Base-by-base conservation (phyloP, 2,888 invertebrate species). In the Spodoptera picta region DNA sequence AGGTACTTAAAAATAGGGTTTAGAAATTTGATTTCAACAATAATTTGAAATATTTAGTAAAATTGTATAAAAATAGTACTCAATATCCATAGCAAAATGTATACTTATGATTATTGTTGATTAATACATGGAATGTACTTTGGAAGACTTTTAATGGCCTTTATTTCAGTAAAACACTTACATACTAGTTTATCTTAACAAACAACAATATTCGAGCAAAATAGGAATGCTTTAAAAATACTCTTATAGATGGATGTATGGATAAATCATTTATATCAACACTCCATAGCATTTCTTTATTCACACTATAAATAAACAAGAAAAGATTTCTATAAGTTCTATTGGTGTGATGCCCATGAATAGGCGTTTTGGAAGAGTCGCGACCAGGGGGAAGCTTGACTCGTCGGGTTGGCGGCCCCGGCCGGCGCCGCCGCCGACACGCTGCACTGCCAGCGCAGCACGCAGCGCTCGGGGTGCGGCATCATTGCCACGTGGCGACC, bases 401-500 rank as follows among this genome's bases (percentile, higher is more conserved):
- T 92, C 31, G 84, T 79, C 87, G 96, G 95, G 59, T 90, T 88
- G 7, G 90, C 7, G 96, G 96, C 75, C 93, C 90, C 42, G 12
- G 54, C 19, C 0, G 62, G 19, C 44, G 59, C 9, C n/a, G 80
- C 9, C 83, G 65, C 76, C 44, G 85, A 85, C 85, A 96, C 96
- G 1, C 98, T 97, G 96, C 98, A 98, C 90, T 99, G 99, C 97
- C 98, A 99, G 77, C 97, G 96, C 79, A 97, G 95, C 66, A 97
- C 96, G 85, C 98, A 98, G 69, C 99, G 96, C 92, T 99, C 99
- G 0, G 99, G 99, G 95, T 99, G 99, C 3, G 99, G 99, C 99
- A 99, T 99, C 96, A 99, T 96, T 0, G 99, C 99, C 79, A 99
- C 95, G 92, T 99, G 99, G 4, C 99, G 96, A 0, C 99, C 99